Evolutionary conservation across 2,113 vertebrate species (phyloP), one percentile per base, ranked within the genome.

Genomic region (Azemiops feae): DNA sequence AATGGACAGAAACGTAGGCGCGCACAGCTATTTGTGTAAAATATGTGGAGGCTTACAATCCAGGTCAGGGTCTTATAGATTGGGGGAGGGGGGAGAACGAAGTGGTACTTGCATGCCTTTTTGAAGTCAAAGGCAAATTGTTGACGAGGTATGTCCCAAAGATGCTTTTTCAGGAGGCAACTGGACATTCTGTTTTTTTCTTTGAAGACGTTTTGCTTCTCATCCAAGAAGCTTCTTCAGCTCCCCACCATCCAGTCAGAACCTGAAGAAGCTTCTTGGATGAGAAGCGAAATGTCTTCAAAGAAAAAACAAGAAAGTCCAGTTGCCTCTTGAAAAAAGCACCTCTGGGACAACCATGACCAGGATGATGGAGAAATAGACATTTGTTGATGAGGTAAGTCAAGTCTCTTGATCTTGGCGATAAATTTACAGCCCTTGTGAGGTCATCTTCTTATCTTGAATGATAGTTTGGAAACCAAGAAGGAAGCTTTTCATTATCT

Each of bases 391-490:
- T 2, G 87, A 94, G 94, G 30, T n/a, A 89, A 92, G 94, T 96
- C 64, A 91, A 92, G 25, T 58, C 25, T 92, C 89, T 94, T 95
- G 88, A 95, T 93, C 92, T 95, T 96, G 90, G n/a, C 94, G 95
- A 94, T 45, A 94, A 52, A 94, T 94, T 86, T 74, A 52, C 8
- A 94, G 92, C n/a, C 60, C 1, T 1, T 92, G 86, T 58, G 57
- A 95, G 57, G 93, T 92, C 52, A 93, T 91, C 27, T 90, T 91
- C 89, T 95, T 95, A 94, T 96, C 43, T 95, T 92, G 93, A 92
- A 89, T 93, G 92, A 93, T 88, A 95, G 53, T 47, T 86, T 96
- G 88, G 85, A 95, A 95, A 96, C 92, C 1, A 94, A 95, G 96
- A 94, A 90, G 18, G 18, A 96, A 43, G 23, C 58, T 95, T 95